Conservation (phyloP, 2,797 vertebrate genomes). For the Paratrypauchen microcephalus region DNA sequence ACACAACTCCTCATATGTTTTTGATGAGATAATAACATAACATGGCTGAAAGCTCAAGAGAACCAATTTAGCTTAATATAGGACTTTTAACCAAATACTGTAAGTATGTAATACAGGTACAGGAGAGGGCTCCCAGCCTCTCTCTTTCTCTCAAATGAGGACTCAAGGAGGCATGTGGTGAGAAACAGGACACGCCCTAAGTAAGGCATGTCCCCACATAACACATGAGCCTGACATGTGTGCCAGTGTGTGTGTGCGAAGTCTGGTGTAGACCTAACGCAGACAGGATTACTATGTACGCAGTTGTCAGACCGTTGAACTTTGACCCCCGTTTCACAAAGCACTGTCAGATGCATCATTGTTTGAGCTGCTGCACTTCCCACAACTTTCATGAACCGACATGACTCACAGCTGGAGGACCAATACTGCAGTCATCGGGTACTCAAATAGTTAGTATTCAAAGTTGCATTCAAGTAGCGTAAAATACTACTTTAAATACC, state of each 20-base stretch:
- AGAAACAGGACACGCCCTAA: not conserved
- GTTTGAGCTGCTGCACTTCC: slow-evolving; percentile 33
- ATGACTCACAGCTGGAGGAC: not conserved
- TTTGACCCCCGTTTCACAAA: slow-evolving; percentile 19
- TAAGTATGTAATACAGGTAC: no score
- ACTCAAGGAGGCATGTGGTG: not conserved
- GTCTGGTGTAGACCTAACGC: slow-evolving; percentile 22
- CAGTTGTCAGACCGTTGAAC: slow-evolving; percentile 39
- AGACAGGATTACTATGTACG: slow-evolving; percentile 8
- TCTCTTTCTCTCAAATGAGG: no score
- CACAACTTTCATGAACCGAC: not conserved
- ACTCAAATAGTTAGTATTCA: not conserved
- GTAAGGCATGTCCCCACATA: not conserved
- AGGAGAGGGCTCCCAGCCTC: no score
- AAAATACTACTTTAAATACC: not conserved
- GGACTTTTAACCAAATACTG: no score
- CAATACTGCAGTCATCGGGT: not conserved
- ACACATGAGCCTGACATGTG: not conserved
- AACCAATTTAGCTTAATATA: no score
- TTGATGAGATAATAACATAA: no score
- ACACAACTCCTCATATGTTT: no score
- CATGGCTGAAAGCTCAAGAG: no score
- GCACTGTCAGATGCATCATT: slow-evolving; percentile 22
- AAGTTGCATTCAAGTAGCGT: not conserved
- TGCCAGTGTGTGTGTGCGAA: slow-evolving; percentile 4